Evolutionary conservation across 2,113 vertebrate species (phyloP).

Genomic region (Stictonetta naevosa): DNA sequence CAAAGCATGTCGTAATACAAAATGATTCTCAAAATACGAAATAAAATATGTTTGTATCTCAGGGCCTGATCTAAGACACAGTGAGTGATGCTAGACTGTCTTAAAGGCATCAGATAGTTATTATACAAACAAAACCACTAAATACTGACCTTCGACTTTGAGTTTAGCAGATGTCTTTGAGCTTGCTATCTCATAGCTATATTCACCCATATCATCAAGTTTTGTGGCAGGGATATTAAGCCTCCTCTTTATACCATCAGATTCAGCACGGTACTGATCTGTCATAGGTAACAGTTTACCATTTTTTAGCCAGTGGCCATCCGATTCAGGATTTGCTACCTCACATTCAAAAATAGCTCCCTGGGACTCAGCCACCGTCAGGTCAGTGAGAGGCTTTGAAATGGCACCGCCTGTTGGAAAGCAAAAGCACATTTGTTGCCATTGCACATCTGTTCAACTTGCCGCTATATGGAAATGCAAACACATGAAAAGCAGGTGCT

Average conservation of each 20-base stretch:
- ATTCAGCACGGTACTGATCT: slow-evolving; percentile 84
- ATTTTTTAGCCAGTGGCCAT: slow-evolving; percentile 91
- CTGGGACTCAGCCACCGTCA: slow-evolving; percentile 94
- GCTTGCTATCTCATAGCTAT: slow-evolving; percentile 93
- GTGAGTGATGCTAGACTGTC: not conserved
- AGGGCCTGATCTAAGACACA: not conserved
- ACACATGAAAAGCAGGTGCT: not conserved
- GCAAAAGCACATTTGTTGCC: not conserved
- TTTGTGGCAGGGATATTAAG: slow-evolving; percentile 86
- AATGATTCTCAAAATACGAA: not conserved
- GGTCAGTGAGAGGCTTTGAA: slow-evolving; percentile 91
- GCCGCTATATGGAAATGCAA: not conserved
- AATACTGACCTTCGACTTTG: slow-evolving; percentile 89
- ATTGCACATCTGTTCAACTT: not conserved
- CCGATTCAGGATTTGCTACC: slow-evolving; percentile 90
- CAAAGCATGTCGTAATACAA: not conserved
- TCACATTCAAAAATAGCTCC: slow-evolving; percentile 91
- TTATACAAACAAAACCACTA: not conserved
- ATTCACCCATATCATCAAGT: slow-evolving; percentile 92
- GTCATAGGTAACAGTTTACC: slow-evolving; percentile 82
- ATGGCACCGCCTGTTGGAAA: slow-evolving; percentile 90
- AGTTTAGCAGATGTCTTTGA: slow-evolving; percentile 95
- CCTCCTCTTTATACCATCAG: slow-evolving; percentile 84
- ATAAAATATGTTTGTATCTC: not conserved
- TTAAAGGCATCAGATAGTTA: not conserved